Percentiles rank a stretch among this genome's conserved stretches.
phyloP scores from a whole-genome alignment of 2,113 vertebrate genomes.

The Scartelaos histophorus region DNA sequence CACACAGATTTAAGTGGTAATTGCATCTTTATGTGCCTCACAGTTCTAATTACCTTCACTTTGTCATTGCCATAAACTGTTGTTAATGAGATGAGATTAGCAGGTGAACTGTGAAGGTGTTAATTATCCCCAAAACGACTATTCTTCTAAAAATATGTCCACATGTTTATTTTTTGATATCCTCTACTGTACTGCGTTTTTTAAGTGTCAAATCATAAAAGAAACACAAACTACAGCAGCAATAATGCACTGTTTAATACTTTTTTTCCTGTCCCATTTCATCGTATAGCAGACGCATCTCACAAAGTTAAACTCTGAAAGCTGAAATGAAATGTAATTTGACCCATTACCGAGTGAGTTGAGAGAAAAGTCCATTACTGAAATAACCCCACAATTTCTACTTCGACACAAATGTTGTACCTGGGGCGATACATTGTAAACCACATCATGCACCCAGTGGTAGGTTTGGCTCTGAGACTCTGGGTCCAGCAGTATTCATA shows the following conservation, averaged over 20 bases:
- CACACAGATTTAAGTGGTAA: constrained; percentile 56
- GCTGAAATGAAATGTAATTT: not conserved
- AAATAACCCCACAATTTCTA: not conserved
- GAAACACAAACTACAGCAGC: not conserved
- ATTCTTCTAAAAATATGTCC: not conserved
- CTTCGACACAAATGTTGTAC: not conserved
- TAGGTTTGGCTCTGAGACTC: constrained; percentile 7
- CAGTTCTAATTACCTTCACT: constrained; percentile 54
- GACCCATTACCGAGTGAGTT: not conserved
- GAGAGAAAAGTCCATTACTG: not conserved
- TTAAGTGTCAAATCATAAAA: not conserved
- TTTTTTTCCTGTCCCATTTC: too few species aligned
- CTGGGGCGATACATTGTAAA: not conserved
- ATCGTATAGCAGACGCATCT: not conserved
- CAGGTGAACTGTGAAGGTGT: constrained; percentile 15
- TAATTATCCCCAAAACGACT: not conserved
- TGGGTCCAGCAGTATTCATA: constrained; percentile 24
- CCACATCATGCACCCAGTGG: constrained; percentile 9
- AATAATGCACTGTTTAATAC: not conserved
- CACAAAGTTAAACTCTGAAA: not conserved
- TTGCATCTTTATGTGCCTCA: constrained; percentile 49
- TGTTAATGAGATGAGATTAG: constrained; percentile 56
- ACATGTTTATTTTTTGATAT: not conserved
- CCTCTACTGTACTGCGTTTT: not conserved
- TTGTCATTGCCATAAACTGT: constrained; percentile 44